Evolutionary conservation across 2,113 vertebrate species (phyloP).

Genomic region (Oncorhynchus tshawytscha): DNA sequence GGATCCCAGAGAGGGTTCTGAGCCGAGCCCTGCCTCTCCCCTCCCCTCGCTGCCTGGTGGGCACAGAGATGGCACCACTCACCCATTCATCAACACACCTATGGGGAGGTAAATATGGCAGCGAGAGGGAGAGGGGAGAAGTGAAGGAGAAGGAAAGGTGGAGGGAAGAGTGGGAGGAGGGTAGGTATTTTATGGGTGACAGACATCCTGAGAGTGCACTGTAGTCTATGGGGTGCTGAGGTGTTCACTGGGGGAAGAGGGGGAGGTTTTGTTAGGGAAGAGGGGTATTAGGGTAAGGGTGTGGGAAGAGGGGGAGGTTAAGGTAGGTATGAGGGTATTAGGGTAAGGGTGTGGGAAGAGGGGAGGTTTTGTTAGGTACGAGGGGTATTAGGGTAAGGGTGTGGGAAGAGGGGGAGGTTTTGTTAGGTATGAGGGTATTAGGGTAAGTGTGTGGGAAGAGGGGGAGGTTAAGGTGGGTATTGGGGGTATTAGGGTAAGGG

Average conservation of each 20-base stretch:
- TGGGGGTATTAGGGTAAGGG: too few species aligned
- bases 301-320: neutral
- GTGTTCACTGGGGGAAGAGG: constrained; percentile 26
- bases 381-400: too few species aligned
- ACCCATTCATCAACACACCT: constrained; percentile 76
- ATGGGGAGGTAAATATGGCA: constrained; percentile 49
- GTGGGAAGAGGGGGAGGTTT: too few species aligned
- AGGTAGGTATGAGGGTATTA: too few species aligned
- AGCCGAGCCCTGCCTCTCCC: constrained; percentile 65
- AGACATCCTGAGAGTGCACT: neutral
- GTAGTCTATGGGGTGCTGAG: constrained; percentile 18
- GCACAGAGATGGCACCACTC: constrained; percentile 66
- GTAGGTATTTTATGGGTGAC: constrained; percentile 44
- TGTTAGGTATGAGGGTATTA: too few species aligned
- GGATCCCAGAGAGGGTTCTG: constrained; percentile 69
- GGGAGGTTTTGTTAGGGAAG: neutral
- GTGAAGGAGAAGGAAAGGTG: constrained; percentile 20
- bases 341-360: too few species aligned
- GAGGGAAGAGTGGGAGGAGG: constrained; percentile 2
- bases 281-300: too few species aligned
- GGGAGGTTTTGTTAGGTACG: too few species aligned
- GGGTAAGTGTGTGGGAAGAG: too few species aligned
- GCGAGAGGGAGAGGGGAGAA: constrained; percentile 8
- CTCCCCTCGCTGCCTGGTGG: constrained; percentile 45
- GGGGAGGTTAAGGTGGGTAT: too few species aligned